Percentiles rank a stretch among this genome's conserved stretches.
Conservation (phyloP, 2,113 vertebrate species). For the Apus apus region DNA sequence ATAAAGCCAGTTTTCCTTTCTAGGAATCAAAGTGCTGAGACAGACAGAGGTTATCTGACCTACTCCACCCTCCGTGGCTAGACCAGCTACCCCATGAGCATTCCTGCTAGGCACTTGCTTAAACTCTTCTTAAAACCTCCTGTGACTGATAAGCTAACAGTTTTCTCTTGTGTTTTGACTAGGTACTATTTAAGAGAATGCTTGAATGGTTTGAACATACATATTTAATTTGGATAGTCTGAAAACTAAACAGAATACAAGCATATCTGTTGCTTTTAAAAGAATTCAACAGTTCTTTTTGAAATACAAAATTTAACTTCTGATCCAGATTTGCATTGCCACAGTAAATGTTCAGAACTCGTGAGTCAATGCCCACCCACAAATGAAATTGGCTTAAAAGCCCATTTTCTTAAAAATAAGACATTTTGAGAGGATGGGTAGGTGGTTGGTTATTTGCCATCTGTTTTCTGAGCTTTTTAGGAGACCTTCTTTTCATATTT, state of each 20-base stretch:
- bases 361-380: conserved; percentile 63
- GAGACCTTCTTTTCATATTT: conserved; percentile 16
- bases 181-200: background rate
- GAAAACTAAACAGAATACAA: background rate
- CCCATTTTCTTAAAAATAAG: conserved; percentile 65
- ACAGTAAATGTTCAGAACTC: conserved; percentile 38
- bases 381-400: conserved; percentile 41
- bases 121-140: background rate
- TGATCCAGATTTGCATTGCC: conserved; percentile 33
- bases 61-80: background rate
- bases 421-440: conserved; percentile 45
- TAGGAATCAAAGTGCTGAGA: background rate
- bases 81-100: background rate
- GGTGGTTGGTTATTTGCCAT: conserved; percentile 60
- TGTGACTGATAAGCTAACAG: background rate
- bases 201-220: background rate
- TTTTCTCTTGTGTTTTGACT: conserved; percentile 1
- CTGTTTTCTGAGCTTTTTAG: conserved; percentile 46
- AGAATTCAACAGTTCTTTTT: background rate
- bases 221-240: background rate
- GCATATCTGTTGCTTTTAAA: background rate
- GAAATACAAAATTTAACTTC: background rate
- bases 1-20: background rate
- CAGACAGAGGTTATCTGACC: background rate
- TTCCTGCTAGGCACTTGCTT: background rate